Base-by-base conservation (phyloP, 2,797 vertebrate species). In the Syndactyla subalaris region DNA sequence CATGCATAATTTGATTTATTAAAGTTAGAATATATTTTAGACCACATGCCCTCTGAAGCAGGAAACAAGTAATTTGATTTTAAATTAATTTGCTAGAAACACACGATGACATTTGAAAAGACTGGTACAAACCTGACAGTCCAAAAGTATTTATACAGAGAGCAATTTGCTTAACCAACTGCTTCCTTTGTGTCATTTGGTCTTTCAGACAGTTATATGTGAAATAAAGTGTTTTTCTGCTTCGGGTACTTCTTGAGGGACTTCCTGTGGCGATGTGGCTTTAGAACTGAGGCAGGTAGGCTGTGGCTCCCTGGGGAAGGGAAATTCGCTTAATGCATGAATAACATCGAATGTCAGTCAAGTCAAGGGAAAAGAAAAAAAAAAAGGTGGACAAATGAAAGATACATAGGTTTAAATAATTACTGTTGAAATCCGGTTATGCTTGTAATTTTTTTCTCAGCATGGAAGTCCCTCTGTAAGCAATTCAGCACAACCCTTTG, bases 51-150 rank as follows among this genome's bases (percentile, higher is more conserved):
- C 86, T 96, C 84, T 19, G 4, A 90, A 96, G 91, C 96, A 96
- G 94, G 95, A 97, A 96, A 95, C 91, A 39, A 87, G 79, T 95
- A 96, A 97, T 97, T 95, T 95, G 72, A 96, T 97, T 96, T 96
- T 65, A 91, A 95, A 95, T 95, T 95, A 95, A 97, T 97, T 96
- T 96, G 66, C 66, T 94, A 74, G 89, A 87, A 95, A 95, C 84
- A 94, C 71, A 76, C 58, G 58, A 85, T 4, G 1, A 66, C 45
- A 34, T 96, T 96, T 95, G 78, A 94, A 96, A 95, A 72, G 68
- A 45, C 82, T 81, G 70, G 57, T 84, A 65, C 62, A 72, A 96
- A 92, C 55, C 87, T 86, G 89, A 88, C 73, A 88, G 82, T 81
- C 81, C 62, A 9, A 88, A 93, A 94, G 83, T 77, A 93, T 93